phyloP scores from a whole-genome alignment of 2,888 invertebrate species.

The Papilio protenor region DNA sequence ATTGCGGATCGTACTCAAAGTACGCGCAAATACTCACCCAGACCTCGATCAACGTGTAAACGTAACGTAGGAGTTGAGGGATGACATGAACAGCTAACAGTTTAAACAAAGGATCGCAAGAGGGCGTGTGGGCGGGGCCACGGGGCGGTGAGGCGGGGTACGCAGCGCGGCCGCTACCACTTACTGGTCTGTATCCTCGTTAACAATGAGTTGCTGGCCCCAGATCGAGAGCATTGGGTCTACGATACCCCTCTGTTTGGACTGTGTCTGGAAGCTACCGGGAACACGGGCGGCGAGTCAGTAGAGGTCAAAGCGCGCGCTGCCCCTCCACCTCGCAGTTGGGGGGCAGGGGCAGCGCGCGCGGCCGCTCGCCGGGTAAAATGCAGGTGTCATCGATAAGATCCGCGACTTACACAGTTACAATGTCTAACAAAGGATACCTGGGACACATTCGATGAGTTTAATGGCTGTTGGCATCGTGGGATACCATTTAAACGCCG shows the following conservation, averaged over 20 bases:
- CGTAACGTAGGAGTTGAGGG: constrained; percentile 65
- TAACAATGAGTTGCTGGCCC: constrained; percentile 99
- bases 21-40: constrained; percentile 60
- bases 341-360: constrained; percentile 44
- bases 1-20: background rate
- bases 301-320: constrained; percentile 49
- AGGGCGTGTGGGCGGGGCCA: constrained; percentile 72
- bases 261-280: constrained; percentile 92
- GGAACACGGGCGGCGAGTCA: constrained; percentile 78
- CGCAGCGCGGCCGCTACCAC: constrained; percentile 81
- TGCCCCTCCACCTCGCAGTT: constrained; percentile 40
- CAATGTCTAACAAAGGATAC: constrained; percentile 45
- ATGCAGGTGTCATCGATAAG: constrained; percentile 48
- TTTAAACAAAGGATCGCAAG: constrained; percentile 70
- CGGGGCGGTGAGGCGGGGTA: constrained; percentile 56
- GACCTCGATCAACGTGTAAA: constrained; percentile 57
- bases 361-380: constrained; percentile 47
- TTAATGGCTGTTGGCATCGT: constrained; percentile 54
- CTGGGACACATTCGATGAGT: constrained; percentile 51
- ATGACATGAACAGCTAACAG: constrained; percentile 71
- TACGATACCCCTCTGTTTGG: constrained; percentile 98
- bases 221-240: constrained; percentile 99
- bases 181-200: constrained; percentile 99
- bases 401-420: constrained; percentile 47
- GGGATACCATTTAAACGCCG: constrained; percentile 58